Evolutionary conservation across 2,113 vertebrate genomes (phyloP).

Genomic region (Indicator maculatus): DNA sequence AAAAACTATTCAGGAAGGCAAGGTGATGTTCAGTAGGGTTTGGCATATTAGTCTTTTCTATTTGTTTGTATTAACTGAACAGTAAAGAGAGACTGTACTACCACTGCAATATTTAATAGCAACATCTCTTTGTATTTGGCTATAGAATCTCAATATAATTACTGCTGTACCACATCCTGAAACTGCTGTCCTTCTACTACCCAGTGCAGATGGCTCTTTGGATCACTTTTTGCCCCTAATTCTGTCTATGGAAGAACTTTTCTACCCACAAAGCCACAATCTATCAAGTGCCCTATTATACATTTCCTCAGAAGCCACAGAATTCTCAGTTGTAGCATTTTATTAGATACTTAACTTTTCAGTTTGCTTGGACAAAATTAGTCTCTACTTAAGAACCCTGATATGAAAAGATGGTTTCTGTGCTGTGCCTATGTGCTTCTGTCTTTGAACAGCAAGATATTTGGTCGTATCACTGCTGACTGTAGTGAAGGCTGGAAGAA

Average conservation of each 20-base stretch:
- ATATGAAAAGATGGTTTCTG: neutral
- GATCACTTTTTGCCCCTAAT: fast-evolving
- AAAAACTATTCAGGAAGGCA: slow-evolving; percentile 77
- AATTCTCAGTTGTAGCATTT: neutral
- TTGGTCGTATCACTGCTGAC: neutral
- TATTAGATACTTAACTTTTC: neutral
- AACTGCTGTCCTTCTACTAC: fast-evolving
- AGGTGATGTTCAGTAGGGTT: slow-evolving; percentile 61
- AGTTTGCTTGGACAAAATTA: neutral
- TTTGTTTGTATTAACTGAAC: neutral
- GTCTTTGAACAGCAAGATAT: neutral
- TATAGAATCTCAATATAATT: neutral
- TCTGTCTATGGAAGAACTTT: neutral
- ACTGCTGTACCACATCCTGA: neutral
- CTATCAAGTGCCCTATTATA: fast-evolving
- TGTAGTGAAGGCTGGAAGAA: neutral
- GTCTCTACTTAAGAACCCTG: neutral
- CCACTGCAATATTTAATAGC: neutral
- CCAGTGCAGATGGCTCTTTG: neutral
- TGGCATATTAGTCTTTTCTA: neutral
- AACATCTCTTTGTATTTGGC: neutral
- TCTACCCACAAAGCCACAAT: neutral
- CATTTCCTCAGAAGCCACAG: neutral
- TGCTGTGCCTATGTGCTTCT: neutral
- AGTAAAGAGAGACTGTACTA: neutral